Conservation (phyloP, 2,113 vertebrate species). For the Bos taurus region ARS-UCD2.0 NC_037334.1:35854001-35854500, state of each 20-base stretch:
- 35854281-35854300: neutral
- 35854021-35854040: neutral
- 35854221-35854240: neutral
- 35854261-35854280: neutral
- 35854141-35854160: neutral
- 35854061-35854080: neutral
- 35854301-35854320: neutral
- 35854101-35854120: neutral
- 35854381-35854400: conserved; percentile 21
- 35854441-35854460: conserved; percentile 41
- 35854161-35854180: neutral
- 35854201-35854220: neutral
- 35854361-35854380: neutral
- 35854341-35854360: neutral
- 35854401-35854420: conserved; percentile 39
- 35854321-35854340: neutral
- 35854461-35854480: conserved; percentile 8
- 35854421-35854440: conserved; percentile 31
- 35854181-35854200: neutral
- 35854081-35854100: neutral
- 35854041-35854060: neutral
- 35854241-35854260: neutral
- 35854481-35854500: neutral
- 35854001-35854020: neutral
- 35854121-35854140: neutral